Evolutionary conservation across 2,113 vertebrate genomes (phyloP).

Genomic region (Neodontobutis hainanensis): DNA sequence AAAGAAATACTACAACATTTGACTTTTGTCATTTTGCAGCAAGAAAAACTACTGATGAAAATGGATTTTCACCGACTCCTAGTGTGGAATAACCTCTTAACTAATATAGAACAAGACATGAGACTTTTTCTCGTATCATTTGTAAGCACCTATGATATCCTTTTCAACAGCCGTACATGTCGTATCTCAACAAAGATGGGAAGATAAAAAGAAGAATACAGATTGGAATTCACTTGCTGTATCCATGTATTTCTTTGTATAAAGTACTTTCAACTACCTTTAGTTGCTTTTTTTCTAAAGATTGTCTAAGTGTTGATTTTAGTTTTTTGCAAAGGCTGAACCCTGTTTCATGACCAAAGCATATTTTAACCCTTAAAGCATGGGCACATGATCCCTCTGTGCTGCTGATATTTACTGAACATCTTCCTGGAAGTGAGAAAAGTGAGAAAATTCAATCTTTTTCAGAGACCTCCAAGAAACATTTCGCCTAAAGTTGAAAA

Average conservation of each 20-base stretch:
- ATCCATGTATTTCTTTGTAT: no score
- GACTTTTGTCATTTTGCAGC: not conserved
- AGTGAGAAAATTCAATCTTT: no score
- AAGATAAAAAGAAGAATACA: no score
- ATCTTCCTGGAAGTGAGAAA: conserved; percentile 17
- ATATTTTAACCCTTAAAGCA: conserved; percentile 30
- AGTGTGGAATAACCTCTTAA: not conserved
- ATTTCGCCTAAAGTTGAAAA: no score
- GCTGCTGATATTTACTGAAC: conserved; percentile 26
- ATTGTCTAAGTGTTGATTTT: conserved; percentile 2
- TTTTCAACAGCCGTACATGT: no score
- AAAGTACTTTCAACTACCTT: no score
- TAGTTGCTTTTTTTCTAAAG: not conserved
- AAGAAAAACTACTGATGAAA: not conserved
- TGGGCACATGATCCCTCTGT: conserved; percentile 10
- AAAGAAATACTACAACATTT: conserved; percentile 5
- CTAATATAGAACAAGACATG: no score
- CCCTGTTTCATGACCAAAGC: conserved; percentile 7
- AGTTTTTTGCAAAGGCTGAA: conserved; percentile 10
- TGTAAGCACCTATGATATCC: no score
- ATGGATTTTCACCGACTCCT: not conserved
- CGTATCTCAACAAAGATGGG: no score
- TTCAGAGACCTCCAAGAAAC: no score
- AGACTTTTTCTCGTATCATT: no score
- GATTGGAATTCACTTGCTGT: no score